A percentile compares a stretch with the other conserved stretches of the same genome.
Conservation (phyloP, 2,888 invertebrate species). For the Trachelus iudaicus region DNA sequence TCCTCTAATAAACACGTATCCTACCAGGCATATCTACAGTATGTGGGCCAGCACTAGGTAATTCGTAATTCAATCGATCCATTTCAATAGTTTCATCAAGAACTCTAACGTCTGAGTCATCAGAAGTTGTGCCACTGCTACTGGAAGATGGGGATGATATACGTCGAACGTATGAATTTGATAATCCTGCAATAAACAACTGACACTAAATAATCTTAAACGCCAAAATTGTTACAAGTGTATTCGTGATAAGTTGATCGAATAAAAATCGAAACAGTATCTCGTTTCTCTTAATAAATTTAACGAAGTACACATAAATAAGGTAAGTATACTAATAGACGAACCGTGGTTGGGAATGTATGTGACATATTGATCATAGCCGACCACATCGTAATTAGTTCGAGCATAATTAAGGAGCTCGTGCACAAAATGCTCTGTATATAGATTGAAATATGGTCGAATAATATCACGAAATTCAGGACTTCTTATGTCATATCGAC, state of each 20-base stretch:
- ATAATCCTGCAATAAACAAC: slow-evolving; percentile 34
- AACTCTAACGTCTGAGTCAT: slow-evolving; percentile 52
- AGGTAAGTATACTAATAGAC: slow-evolving; percentile 2
- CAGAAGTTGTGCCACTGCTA: slow-evolving; percentile 40
- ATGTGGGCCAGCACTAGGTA: slow-evolving; percentile 40
- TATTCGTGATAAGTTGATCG: too few relatives aligned
- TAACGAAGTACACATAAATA: too few relatives aligned
- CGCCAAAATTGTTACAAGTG: too few relatives aligned
- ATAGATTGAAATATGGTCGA: slow-evolving; percentile 75
- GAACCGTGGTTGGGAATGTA: slow-evolving; percentile 67
- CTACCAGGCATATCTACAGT: slow-evolving; percentile 46
- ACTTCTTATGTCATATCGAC: slow-evolving; percentile 75
- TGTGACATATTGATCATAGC: slow-evolving; percentile 80
- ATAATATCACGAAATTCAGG: slow-evolving; percentile 78
- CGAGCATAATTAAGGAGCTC: slow-evolving; percentile 89
- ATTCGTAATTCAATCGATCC: slow-evolving; percentile 26
- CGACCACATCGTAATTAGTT: slow-evolving; percentile 87
- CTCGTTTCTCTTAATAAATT: too few relatives aligned
- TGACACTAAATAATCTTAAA: background rate
- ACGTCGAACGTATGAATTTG: slow-evolving; percentile 42
- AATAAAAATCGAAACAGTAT: too few relatives aligned
- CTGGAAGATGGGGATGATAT: slow-evolving; percentile 37
- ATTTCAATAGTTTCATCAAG: slow-evolving; percentile 44
- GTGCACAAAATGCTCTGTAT: slow-evolving; percentile 89
- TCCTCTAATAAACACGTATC: background rate